Evolutionary conservation across 1,140 invertebrate genomes (phyloP), one percentile per base, ranked within the genome.

Genomic region (Ylistrum balloti): DNA sequence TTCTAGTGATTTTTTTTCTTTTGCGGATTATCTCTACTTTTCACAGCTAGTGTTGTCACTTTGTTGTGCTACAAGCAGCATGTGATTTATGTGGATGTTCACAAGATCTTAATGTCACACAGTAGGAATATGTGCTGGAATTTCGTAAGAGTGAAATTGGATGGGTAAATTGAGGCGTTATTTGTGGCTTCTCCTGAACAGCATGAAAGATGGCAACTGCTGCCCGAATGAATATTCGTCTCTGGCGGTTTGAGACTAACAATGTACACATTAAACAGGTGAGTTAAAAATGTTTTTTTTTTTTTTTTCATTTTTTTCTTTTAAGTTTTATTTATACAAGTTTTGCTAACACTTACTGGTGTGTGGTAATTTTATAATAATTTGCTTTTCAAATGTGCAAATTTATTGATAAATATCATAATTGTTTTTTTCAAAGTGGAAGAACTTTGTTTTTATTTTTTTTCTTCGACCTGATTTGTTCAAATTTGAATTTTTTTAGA

Each of bases 31-130:
- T 48, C 17, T 74, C 56, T 74, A 28, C 56, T 2, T 74, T 74
- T 74, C 56, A 74, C 20, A 74, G 56, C 22, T 3, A 74, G 56
- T 74, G 56, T 74, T 74, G 56, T 74, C 56, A 74, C n/a, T 5
- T n/a, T 28, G 56, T n/a, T n/a, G n/a, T 74, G 56, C 9, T 74
- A 28, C 9, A 74, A n/a, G 9, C 56, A n/a, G 56, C 56, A 28
- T 74, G 56, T 74, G 56, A 74, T 74, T 74, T 74, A 74, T 74
- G 28, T 5, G 56, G 56, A 74, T 74, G 56, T n/a, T n/a, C 56
- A 17, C 56, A 22, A 74, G 56, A 74, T 28, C 56, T 28, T 1
- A 74, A n/a, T 74, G 56, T n/a, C 56, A 5, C 56, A 9, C 56
- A 74, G 56, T 74, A 74, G 56, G 56, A 22, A 28, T n/a, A 74